Evolutionary conservation across 1,140 invertebrate species (phyloP), one percentile per base, ranked within the genome.

Genomic region (Macrosteles quadrilineatus): DNA sequence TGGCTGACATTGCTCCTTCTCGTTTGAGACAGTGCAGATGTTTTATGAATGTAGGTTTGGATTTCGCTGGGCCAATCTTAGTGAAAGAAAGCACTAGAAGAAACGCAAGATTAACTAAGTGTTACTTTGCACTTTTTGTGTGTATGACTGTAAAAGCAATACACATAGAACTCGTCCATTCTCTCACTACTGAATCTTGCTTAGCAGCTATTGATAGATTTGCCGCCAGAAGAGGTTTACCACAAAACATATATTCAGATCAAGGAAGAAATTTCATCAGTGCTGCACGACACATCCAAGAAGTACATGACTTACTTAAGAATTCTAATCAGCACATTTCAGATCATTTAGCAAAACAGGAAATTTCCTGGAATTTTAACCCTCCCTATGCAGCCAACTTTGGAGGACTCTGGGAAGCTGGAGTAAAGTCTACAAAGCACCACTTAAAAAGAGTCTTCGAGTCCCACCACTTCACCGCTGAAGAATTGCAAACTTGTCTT

Each of bases 321-420:
- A 6, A 36, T 12, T 30, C 32, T 36, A 36, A 36, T 14, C 32
- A 4, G 4, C 32, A 29, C 14, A 45, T 62, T 62, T 25, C 3
- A 3, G 32, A 23, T 21, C 14, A 36, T 43, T 27, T 65, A 12
- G 9, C 30, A 12, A 32, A n/a, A n/a, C 3, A 75, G 64, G 75
- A 70, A n/a, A 78, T 81, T 0, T 62, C 75, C 27, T 84, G 82
- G 80, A 66, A 80, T 36, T 82, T 83, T 69, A 81, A 79, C 68
- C 81, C 82, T 0, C 77, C 82, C 21, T 19, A 53, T 12, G 75
- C 78, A 12, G 77, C 79, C 1, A 78, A 82, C 75, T 80, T 83
- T 66, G 81, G 81, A 17, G 81, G 79, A n/a, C 29, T 81, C 21
- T 82, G 80, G 76, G 82, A 84, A 73, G 73, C 76, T 1, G 78